Conservation (phyloP, 1,140 invertebrate species). For the Pemphigus obesinymphae region DNA sequence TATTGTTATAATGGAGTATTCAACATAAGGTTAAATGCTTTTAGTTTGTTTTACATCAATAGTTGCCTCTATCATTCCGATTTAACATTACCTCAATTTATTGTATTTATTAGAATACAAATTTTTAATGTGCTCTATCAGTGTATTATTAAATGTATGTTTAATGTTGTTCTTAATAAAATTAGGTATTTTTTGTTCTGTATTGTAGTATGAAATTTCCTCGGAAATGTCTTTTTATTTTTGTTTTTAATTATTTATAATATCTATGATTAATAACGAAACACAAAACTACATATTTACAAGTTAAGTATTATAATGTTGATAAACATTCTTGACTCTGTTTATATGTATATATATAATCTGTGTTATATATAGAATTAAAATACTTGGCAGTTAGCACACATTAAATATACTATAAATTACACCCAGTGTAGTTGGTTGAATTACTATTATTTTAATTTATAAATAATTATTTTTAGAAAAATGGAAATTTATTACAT, state of each 20-base stretch:
- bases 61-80: slow-evolving; percentile 9
- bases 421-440: neutral
- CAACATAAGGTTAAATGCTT: neutral
- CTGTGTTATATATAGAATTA: neutral
- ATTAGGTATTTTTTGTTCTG: slow-evolving; percentile 17
- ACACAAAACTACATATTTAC: too few relatives aligned
- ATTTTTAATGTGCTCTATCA: neutral
- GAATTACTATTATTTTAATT: neutral
- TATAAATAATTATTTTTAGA: too few relatives aligned
- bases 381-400: slow-evolving; percentile 15
- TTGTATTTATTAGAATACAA: slow-evolving; percentile 6
- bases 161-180: slow-evolving; percentile 25
- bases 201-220: neutral
- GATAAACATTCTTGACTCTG: neutral
- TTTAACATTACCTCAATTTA: slow-evolving; percentile 9
- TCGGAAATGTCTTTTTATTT: neutral
- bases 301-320: neutral
- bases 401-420: neutral
- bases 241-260: neutral
- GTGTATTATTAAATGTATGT: neutral
- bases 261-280: neutral
- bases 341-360: too few relatives aligned
- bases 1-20: neutral
- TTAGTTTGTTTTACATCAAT: slow-evolving; percentile 1
- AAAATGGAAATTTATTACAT: too few relatives aligned